Evolutionary conservation across 2,797 vertebrate genomes (phyloP).

Genomic region (Scolopax rusticola): DNA sequence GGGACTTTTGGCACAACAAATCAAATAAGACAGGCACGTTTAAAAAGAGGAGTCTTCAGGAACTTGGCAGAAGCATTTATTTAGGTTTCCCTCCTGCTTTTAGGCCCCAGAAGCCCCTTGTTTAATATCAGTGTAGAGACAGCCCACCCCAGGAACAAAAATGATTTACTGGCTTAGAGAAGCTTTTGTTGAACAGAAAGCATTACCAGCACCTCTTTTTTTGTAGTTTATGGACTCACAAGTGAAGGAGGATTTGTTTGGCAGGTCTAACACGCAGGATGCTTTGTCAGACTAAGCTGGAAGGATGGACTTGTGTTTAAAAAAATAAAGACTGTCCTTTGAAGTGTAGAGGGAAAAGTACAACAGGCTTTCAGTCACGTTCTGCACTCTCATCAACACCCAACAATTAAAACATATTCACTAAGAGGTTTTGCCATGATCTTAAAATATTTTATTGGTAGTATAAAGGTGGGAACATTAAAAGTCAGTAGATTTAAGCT

Average conservation of each 20-base stretch:
- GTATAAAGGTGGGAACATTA: background rate
- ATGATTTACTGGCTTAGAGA: background rate
- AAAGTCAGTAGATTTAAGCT: constrained; percentile 44
- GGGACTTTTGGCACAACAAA: background rate
- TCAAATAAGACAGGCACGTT: fast-evolving
- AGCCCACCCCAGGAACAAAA: background rate
- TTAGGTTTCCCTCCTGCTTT: background rate
- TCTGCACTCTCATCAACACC: background rate
- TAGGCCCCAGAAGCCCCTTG: background rate
- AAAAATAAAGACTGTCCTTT: background rate
- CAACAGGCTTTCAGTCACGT: background rate
- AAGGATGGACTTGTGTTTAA: background rate
- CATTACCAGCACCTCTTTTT: background rate
- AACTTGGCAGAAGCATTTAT: background rate
- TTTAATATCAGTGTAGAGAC: fast-evolving
- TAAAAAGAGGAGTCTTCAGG: background rate
- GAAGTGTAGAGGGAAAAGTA: fast-evolving
- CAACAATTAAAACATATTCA: background rate
- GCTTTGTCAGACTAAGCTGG: background rate
- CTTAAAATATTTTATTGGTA: constrained; percentile 56
- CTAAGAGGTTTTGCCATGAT: background rate
- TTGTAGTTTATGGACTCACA: fast-evolving
- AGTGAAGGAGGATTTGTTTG: background rate
- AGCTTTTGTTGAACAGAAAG: background rate
- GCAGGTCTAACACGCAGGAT: fast-evolving